Base-by-base conservation (phyloP, 2,113 vertebrate species). In the Corynorhinus townsendii region DNA sequence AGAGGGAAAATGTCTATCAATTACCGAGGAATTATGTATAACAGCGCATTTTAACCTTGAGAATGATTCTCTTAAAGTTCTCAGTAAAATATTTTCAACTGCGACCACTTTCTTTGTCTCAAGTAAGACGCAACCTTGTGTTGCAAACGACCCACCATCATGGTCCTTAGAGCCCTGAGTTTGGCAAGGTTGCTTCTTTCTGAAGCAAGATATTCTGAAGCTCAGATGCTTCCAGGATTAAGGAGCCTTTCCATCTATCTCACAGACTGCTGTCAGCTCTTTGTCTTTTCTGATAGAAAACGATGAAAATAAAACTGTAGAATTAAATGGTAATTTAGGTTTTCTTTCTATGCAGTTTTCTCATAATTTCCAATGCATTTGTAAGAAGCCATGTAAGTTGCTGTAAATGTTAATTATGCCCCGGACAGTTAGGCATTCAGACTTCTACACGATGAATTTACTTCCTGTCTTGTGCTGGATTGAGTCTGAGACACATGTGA, bases 1-100 rank as follows among this genome's bases (percentile, higher is more conserved):
- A 99, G 99, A 99, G 99, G 98, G 98, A 98, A 98, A 98, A 98
- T 99, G 99, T 99, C 99, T 99, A 99, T 99, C 99, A 99, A 98
- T 98, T 99, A 98, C 98, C 28, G 97, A 97, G 98, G 97, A 98
- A 98, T 98, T 98, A 98, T 98, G 98, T 98, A 98, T 97, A 98
- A 98, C 98, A 98, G 98, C 97, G 98, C 98, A 98, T 98, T 98
- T 98, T 99, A 99, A 99, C 99, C 99, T 99, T 99, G 98, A 99
- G 98, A 98, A 98, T 85, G 98, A 97, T 98, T 96, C 98, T 98
- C 98, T 83, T 72, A 97, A 98, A 98, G 97, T 98, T 98, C 98
- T 97, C 96, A 17, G 84, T 92, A 93, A 98, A 98, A 97, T 97
- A 97, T 90, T 97, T 92, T 84, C 96, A 26, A 80, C 86, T 0